Evolutionary conservation across 2,113 vertebrate genomes (phyloP).

Genomic region (Oxyura jamaicensis): DNA sequence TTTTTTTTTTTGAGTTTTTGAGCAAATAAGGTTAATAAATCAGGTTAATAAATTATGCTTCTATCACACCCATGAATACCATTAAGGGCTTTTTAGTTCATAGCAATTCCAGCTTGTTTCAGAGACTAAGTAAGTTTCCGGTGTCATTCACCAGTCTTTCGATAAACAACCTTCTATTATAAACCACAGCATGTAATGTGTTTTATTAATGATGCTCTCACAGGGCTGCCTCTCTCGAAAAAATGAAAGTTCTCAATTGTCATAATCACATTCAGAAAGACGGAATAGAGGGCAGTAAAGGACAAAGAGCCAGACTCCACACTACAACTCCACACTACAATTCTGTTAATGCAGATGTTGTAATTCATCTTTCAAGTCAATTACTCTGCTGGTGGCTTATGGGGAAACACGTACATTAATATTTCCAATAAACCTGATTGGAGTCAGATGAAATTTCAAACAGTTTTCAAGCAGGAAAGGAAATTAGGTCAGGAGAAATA

Average conservation of each 20-base stretch:
- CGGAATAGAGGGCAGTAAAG: background rate
- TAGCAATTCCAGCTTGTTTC: background rate
- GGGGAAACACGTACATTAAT: constrained; percentile 35
- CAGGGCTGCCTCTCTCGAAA: background rate
- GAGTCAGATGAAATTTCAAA: constrained; percentile 51
- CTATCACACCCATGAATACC: background rate
- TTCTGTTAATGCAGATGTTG: constrained; percentile 42
- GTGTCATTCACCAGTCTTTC: background rate
- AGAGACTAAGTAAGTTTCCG: background rate
- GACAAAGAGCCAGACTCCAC: constrained; percentile 20
- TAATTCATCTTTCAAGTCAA: constrained; percentile 56
- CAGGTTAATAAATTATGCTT: background rate
- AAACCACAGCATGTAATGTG: background rate
- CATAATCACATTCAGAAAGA: background rate
- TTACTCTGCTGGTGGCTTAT: constrained; percentile 52
- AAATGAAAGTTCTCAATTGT: background rate
- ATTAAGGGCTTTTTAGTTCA: background rate
- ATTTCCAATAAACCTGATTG: constrained; percentile 59
- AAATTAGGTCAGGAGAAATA: constrained; percentile 54
- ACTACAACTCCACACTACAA: constrained; percentile 11
- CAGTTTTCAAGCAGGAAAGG: constrained; percentile 29
- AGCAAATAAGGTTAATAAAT: background rate
- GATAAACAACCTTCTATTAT: background rate
- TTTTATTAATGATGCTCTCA: background rate
- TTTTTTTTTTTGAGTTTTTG: background rate